Evolutionary conservation across 1,140 invertebrate genomes (phyloP).

Genomic region (Galleria mellonella): DNA sequence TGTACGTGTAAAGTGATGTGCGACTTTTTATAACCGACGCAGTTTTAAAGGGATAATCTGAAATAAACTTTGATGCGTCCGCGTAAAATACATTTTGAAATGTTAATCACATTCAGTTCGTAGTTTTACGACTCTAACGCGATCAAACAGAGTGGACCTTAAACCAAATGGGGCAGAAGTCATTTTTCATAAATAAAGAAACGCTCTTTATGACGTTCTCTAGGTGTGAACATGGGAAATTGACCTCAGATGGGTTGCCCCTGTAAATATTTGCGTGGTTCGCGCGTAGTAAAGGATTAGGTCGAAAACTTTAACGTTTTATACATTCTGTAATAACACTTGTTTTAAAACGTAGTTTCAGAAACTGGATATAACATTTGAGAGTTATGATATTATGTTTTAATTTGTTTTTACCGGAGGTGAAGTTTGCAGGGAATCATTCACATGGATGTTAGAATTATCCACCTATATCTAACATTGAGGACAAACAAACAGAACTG

Average conservation of each 20-base stretch:
- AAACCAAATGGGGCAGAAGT: not conserved
- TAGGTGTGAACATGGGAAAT: constrained; percentile 27
- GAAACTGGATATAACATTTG: too few relatives aligned
- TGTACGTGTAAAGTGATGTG: too few relatives aligned
- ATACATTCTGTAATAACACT: constrained; percentile 10
- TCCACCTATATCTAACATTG: too few relatives aligned
- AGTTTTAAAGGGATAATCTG: constrained; percentile 11
- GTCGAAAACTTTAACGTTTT: constrained; percentile 38
- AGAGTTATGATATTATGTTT: too few relatives aligned
- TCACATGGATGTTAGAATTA: too few relatives aligned
- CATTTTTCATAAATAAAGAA: not conserved
- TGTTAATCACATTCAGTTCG: constrained; percentile 12
- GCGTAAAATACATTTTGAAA: constrained; percentile 38
- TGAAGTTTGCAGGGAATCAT: too few relatives aligned
- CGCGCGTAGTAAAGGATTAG: constrained; percentile 50
- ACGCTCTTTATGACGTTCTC: too few relatives aligned
- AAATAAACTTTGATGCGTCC: constrained; percentile 30
- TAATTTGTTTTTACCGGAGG: too few relatives aligned
- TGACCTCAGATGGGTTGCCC: constrained; percentile 56
- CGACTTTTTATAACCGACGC: too few relatives aligned
- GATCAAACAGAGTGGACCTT: constrained; percentile 14
- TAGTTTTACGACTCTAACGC: constrained; percentile 18
- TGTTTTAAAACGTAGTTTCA: too few relatives aligned
- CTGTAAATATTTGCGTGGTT: constrained; percentile 53
- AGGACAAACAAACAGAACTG: too few relatives aligned